Conservation (phyloP, 2,113 vertebrate species). For the Microcebus ravelobensis region DNA sequence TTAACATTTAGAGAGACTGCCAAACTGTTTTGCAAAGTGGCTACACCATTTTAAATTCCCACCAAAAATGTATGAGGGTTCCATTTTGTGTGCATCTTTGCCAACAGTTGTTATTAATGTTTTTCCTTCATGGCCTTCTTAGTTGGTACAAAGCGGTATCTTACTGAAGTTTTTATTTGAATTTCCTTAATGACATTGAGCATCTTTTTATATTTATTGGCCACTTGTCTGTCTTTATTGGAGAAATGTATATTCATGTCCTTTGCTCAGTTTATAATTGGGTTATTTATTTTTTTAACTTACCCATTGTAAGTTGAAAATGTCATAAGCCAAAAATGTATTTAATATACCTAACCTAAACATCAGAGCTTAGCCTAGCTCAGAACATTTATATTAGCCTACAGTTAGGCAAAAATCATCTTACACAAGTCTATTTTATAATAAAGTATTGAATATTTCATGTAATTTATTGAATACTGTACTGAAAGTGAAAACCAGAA, state of each 20-base stretch:
- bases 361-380: neutral
- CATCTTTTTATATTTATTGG: neutral
- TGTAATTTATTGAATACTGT: neutral
- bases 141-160: neutral
- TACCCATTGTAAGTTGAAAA: neutral
- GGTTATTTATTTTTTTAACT: neutral
- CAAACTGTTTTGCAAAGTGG: neutral
- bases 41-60: neutral
- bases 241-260: neutral
- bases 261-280: neutral
- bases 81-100: neutral
- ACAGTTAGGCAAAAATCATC: neutral
- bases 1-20: slow-evolving; percentile 19
- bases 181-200: neutral
- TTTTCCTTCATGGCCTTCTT: neutral
- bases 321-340: neutral
- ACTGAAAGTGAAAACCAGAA: neutral
- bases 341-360: neutral
- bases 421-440: neutral
- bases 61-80: neutral
- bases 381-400: neutral
- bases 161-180: neutral
- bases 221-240: neutral
- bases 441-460: neutral
- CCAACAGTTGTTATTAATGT: neutral